Evolutionary conservation across 35 echinoderm and acorn worm genomes (phyloP), one percentile per base, ranked within the genome.

Genomic region (Holothuria glaberrima): DNA sequence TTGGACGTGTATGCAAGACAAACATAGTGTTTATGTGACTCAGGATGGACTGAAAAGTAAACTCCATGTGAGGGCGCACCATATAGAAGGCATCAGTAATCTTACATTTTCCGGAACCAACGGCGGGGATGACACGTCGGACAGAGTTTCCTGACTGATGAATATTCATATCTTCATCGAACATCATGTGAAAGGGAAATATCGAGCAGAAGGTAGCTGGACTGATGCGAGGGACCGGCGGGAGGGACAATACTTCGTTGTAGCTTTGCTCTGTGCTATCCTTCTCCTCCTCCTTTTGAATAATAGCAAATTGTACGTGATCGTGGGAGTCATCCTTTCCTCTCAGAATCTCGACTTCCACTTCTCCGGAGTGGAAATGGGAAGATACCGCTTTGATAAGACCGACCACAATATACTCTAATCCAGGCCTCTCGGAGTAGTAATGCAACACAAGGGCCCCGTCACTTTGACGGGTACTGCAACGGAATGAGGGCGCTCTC

Each of bases 371-470:
- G 68, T 97, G 92, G 59, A 97, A 88, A 17, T 87, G 66, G 41
- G 87, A 83, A 9, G 96, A 89, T 0, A 98, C 92, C 24, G 91
- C 87, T 24, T 91, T 92, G 6, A 98, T 90, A 31, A 94, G 78
- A 5, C 96, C 96, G 41, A 98, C 89, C 0, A 98, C 96, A 59
- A 98, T 94, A 61, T 90, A 86, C 88, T 98, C 96, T 36, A 98
- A 44, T 14, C 96, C 96, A 20, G 79, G 90, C 54, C 96, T 67
- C 58, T 98, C 93, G 35, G 96, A 98, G 88, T 98, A 98, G 76
- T 98, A 98, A 71, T 98, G 96, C n/a, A 98, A 93, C n/a, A 98
- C 90, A 29, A 98, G 83, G 25, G 96, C 93, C 3, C 96, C 96
- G 58, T 98, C 96, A 36, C 92, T 94, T 12, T 92, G 90, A 17